Evolutionary conservation across 2,113 vertebrate species (phyloP).

Genomic region (Callionymus lyra): DNA sequence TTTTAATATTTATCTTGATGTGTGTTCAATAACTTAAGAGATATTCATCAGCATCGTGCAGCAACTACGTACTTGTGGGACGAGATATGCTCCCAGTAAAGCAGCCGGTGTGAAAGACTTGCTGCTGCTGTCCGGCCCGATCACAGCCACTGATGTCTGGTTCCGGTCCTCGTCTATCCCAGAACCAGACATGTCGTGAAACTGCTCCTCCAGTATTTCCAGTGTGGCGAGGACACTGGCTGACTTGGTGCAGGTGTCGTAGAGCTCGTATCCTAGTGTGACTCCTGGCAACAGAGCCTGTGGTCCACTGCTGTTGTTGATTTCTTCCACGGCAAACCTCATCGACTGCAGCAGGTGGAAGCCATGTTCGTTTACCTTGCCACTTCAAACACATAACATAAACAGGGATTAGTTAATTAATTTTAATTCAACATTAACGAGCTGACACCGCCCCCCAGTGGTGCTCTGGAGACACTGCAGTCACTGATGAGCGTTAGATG

Average conservation of each 20-base stretch:
- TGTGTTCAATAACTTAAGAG: too few relatives aligned
- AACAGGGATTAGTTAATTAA: background rate
- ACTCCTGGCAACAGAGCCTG: slow-evolving; percentile 65
- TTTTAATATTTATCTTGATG: too few relatives aligned
- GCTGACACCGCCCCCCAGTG: too few relatives aligned
- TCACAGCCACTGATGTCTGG: slow-evolving; percentile 56
- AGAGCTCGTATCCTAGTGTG: slow-evolving; percentile 70
- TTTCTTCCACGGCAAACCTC: slow-evolving; percentile 73
- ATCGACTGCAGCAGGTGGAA: slow-evolving; percentile 74
- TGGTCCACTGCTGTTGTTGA: slow-evolving; percentile 62
- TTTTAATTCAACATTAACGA: too few relatives aligned
- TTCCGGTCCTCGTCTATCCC: slow-evolving; percentile 1
- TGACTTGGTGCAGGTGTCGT: slow-evolving; percentile 64
- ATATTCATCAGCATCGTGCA: too few relatives aligned
- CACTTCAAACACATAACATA: slow-evolving; percentile 46
- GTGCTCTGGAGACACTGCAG: too few relatives aligned
- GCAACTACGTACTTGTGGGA: slow-evolving; percentile 69
- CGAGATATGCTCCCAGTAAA: slow-evolving; percentile 62
- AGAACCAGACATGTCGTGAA: slow-evolving; percentile 1
- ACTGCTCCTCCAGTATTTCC: slow-evolving; percentile 56
- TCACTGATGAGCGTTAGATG: too few relatives aligned
- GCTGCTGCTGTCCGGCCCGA: slow-evolving; percentile 74
- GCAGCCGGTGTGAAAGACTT: slow-evolving; percentile 54
- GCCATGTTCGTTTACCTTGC: slow-evolving; percentile 55
- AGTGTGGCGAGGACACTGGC: slow-evolving; percentile 64